A percentile compares a stretch with the other conserved stretches of the same genome.
Conservation (phyloP, 2,797 vertebrate species). For the Enteromius afrohamiltoni region DNA sequence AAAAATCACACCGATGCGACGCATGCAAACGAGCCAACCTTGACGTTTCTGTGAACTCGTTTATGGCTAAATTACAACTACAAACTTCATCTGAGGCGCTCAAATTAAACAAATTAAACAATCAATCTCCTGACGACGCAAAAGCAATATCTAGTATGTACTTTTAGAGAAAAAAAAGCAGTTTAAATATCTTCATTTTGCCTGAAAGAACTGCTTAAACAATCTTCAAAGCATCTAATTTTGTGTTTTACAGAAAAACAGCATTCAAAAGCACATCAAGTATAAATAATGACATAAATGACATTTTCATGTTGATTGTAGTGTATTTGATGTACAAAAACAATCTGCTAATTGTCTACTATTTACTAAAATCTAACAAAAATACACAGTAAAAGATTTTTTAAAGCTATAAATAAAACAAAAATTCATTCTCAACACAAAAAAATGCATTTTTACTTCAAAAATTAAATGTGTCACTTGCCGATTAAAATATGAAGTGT, state of each 20-base stretch:
- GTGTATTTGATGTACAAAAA: background rate
- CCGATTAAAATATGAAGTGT: background rate
- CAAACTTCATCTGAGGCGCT: background rate
- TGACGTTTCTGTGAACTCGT: background rate
- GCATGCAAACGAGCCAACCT: background rate
- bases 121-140: background rate
- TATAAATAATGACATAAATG: background rate
- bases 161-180: no score
- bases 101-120: background rate
- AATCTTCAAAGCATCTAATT: background rate
- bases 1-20: background rate
- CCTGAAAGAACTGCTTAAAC: background rate
- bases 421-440: background rate
- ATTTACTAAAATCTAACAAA: background rate
- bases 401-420: background rate
- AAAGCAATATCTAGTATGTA: background rate
- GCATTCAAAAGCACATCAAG: background rate
- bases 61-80: background rate
- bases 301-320: background rate
- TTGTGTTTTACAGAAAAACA: background rate
- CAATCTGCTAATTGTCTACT: background rate
- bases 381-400: background rate
- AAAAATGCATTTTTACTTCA: background rate
- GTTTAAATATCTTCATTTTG: background rate
- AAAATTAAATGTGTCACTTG: background rate